Base-by-base conservation (phyloP, 1,140 invertebrate species). In the Microplitis demolitor region DNA sequence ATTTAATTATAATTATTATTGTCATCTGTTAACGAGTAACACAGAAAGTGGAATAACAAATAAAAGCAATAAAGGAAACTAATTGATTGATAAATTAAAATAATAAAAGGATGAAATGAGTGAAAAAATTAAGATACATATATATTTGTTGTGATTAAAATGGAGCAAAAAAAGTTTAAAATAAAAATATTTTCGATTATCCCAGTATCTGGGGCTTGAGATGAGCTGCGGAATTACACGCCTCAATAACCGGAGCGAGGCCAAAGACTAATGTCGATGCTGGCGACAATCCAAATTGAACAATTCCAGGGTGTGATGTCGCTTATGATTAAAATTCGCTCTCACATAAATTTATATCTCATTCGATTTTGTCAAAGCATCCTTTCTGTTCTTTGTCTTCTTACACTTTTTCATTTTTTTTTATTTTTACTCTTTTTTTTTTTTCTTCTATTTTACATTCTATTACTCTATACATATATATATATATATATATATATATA, bases 281-380 rank as follows among this genome's bases (percentile, higher is more conserved):
- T 80, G 80, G 79, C 79, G 51, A 76, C 76, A 70, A 77, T 77
- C 78, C 79, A 82, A 82, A 78, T 79, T 73, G 76, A 78, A 78
- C 63, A 66, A 72, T 72, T 34, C 45, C 53, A 24, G 37, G 13
- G 61, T 66, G 62, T 51, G 4, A 61, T 72, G 70, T 72, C 72
- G 61, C 54, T 69, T 63, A 33, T 50, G n/a, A 70, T 71, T 67
- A 74, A 71, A 74, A 71, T 37, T 37, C 24, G 35, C 4, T 34
- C 67, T 16, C 14, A 67, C 69, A 71, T 74, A 74, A 71, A 74
- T 74, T 74, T 74, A 67, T 58, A 58, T 56, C n/a, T 45, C 54
- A 54, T 37, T n/a, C 53, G 33, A 69, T 39, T 39, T 39, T 39
- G 39, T 39, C 39, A 39, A 39, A 39, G 39, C 4, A 39, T 39